phyloP scores from a whole-genome alignment of 2,888 invertebrate genomes.

The Rosalia funebris region DNA sequence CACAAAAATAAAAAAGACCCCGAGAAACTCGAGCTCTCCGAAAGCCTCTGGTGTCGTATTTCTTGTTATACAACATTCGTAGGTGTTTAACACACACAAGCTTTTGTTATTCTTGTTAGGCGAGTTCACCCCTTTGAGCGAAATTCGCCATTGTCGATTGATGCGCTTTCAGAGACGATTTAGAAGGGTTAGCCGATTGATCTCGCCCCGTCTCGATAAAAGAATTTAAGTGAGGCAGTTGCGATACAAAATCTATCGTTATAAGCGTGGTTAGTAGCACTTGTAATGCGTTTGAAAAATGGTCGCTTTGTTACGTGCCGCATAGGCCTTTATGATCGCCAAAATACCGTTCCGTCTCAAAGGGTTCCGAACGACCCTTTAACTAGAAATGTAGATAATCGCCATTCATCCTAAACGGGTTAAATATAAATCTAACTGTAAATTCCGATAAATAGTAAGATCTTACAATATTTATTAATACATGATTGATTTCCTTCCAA shows the following conservation, averaged over 20 bases:
- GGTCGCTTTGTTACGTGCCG: constrained; percentile 33
- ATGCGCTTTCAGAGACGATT: constrained; percentile 35
- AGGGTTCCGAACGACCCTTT: background rate
- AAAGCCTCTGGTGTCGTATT: constrained; percentile 28
- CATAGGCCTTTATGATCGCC: constrained; percentile 38
- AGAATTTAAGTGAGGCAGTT: constrained; percentile 39
- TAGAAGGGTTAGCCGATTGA: constrained; percentile 40
- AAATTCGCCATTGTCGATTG: constrained; percentile 36
- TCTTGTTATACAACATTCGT: constrained; percentile 48
- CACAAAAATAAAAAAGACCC: constrained; percentile 11
- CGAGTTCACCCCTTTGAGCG: constrained; percentile 42
- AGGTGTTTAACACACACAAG: constrained; percentile 50
- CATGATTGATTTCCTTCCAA: too few relatives aligned
- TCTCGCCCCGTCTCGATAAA: constrained; percentile 41
- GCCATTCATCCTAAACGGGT: background rate
- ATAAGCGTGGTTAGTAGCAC: constrained; percentile 41
- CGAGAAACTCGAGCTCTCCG: constrained; percentile 34
- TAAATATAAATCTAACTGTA: too few relatives aligned
- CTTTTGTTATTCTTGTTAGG: constrained; percentile 36
- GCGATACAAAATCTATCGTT: constrained; percentile 29
- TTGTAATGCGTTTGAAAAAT: constrained; percentile 41
- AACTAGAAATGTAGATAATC: background rate
- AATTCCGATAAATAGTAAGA: too few relatives aligned
- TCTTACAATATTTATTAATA: too few relatives aligned
- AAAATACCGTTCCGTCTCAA: constrained; percentile 26